Percentiles rank a stretch among this genome's conserved stretches.
Conservation (phyloP, 2,797 vertebrate genomes). For the Acrossocheilus wenchowensis region DNA sequence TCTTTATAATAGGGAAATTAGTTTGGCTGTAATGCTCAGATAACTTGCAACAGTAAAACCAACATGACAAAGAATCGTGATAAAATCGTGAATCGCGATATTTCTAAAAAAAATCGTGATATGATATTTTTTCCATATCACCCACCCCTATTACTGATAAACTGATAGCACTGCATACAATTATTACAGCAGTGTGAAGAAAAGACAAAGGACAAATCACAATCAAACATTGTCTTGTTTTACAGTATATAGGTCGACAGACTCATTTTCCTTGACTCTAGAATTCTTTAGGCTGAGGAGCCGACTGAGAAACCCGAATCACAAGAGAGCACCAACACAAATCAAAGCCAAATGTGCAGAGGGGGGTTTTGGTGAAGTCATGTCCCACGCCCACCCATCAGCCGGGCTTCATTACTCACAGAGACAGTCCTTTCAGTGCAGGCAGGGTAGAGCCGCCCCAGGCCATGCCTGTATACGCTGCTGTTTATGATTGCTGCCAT, state of each 20-base stretch:
- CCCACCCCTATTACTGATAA: no score
- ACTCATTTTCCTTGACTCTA: background rate
- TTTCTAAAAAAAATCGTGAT: no score
- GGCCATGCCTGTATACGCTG: slow-evolving; percentile 60
- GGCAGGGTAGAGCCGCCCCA: slow-evolving; percentile 56
- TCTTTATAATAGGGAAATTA: no score
- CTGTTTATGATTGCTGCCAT: slow-evolving; percentile 67
- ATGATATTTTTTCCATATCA: no score
- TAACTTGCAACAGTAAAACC: no score
- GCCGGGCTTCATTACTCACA: slow-evolving; percentile 59
- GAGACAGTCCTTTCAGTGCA: slow-evolving; percentile 46
- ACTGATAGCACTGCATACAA: background rate
- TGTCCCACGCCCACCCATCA: slow-evolving; percentile 35
- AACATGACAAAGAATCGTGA: no score
- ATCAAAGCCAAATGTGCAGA: slow-evolving; percentile 64
- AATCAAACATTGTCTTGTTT: background rate
- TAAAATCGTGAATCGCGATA: no score
- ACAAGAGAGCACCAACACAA: slow-evolving; percentile 55
- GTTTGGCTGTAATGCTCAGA: no score
- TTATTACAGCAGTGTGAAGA: background rate
- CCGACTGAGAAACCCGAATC: slow-evolving; percentile 33
- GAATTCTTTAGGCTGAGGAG: background rate
- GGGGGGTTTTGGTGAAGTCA: slow-evolving; percentile 51
- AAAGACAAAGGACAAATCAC: background rate
- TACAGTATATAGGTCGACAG: background rate